Percentiles rank a stretch among this genome's conserved stretches.
phyloP scores from a whole-genome alignment of 2,888 invertebrate genomes.

The Lypha dubia region DNA sequence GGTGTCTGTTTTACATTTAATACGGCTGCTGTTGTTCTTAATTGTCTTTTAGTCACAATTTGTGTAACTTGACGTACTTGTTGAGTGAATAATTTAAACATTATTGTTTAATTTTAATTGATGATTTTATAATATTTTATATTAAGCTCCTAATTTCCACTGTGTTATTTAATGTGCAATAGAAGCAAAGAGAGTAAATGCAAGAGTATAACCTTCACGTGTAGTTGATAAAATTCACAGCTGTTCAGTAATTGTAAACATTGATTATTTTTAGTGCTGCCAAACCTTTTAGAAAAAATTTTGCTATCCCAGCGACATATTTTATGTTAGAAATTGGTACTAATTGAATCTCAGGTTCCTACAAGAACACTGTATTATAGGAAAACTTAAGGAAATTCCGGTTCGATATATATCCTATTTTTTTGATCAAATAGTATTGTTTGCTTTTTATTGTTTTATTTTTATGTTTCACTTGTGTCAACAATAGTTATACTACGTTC shows the following conservation, averaged over 20 bases:
- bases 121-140: conserved; percentile 33
- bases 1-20: conserved; percentile 42
- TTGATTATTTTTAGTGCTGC: neutral
- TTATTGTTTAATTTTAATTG: conserved; percentile 56
- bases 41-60: conserved; percentile 20
- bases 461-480: too few species aligned
- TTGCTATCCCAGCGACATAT: neutral
- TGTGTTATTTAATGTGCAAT: conserved; percentile 48
- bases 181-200: neutral
- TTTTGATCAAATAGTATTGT: too few species aligned
- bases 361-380: too few species aligned
- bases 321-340: too few species aligned
- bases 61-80: conserved; percentile 59
- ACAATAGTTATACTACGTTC: too few species aligned
- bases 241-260: conserved; percentile 17
- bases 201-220: conserved; percentile 41
- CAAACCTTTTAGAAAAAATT: neutral
- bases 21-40: conserved; percentile 17
- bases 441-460: too few species aligned
- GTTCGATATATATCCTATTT: too few species aligned
- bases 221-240: conserved; percentile 34
- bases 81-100: conserved; percentile 69
- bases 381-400: too few species aligned
- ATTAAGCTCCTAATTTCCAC: conserved; percentile 3
- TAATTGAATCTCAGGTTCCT: too few species aligned